Conservation (phyloP, 2,113 vertebrate genomes). For the Colaptes auratus region DNA sequence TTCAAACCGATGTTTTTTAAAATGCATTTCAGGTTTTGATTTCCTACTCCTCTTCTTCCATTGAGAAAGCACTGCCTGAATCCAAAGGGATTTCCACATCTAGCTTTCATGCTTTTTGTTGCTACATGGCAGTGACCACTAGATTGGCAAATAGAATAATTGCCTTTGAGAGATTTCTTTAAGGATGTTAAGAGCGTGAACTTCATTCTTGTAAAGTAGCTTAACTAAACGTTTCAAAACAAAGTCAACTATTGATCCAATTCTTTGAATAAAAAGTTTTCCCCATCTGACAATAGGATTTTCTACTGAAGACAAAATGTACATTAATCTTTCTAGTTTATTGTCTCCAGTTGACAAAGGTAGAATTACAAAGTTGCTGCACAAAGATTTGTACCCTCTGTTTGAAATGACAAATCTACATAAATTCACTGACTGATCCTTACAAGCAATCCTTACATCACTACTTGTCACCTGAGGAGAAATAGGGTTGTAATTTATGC, state of each 20-base stretch:
- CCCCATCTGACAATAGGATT: conserved; percentile 61
- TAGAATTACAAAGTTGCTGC: conserved; percentile 31
- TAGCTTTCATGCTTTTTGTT: conserved; percentile 70
- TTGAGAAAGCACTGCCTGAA: conserved; percentile 50
- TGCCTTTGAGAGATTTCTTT: conserved; percentile 75
- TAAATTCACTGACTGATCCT: conserved; percentile 25
- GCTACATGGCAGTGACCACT: conserved; percentile 40
- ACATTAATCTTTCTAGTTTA: conserved; percentile 67
- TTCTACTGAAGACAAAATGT: conserved; percentile 67
- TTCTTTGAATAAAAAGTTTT: conserved; percentile 64
- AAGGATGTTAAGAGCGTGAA: conserved; percentile 72
- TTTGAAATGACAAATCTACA: conserved; percentile 60
- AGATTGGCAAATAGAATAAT: conserved; percentile 64
- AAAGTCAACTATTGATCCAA: conserved; percentile 72
- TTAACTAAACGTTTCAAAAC: conserved; percentile 75
- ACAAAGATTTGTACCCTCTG: conserved; percentile 38
- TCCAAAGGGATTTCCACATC: conserved; percentile 68
- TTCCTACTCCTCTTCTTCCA: conserved; percentile 61
- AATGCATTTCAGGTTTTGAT: conserved; percentile 47
- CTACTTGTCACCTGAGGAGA: conserved; percentile 15
- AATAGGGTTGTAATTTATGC: conserved; percentile 1
- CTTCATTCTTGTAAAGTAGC: conserved; percentile 66
- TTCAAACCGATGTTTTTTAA: conserved; percentile 58
- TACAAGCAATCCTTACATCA: conserved; percentile 57
- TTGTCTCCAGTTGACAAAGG: conserved; percentile 63